Conservation (phyloP, 30 jellyfish, hydroid and myxozoan species). For the Hydra vulgaris region DNA sequence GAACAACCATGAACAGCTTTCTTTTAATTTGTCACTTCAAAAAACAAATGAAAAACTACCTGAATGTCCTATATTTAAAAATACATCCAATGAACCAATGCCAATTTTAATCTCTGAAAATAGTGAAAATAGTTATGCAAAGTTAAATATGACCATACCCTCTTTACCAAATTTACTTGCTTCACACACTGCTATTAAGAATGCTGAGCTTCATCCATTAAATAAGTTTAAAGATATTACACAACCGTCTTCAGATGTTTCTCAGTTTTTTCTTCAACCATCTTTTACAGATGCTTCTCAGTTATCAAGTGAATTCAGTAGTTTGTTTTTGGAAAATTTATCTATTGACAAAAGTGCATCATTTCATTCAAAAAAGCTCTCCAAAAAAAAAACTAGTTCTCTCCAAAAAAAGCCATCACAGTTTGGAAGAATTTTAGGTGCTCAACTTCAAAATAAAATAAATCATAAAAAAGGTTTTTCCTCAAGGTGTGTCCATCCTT, state of each 20-base stretch:
- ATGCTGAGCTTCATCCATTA: too few relatives aligned
- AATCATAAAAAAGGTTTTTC: not conserved
- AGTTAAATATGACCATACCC: too few relatives aligned
- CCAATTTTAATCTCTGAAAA: too few relatives aligned
- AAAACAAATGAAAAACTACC: not conserved
- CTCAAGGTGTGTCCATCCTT: not conserved
- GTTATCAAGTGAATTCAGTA: too few relatives aligned
- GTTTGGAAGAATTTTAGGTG: slow-evolving; percentile 8
- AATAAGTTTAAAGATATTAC: too few relatives aligned
- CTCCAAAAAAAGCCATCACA: slow-evolving; percentile 16
- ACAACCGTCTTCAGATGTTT: too few relatives aligned
- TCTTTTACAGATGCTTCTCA: too few relatives aligned
- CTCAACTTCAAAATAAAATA: not conserved
- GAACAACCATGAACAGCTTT: not conserved
- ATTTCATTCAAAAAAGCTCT: not conserved
- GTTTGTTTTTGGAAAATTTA: too few relatives aligned
- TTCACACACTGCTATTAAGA: too few relatives aligned
- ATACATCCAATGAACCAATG: not conserved
- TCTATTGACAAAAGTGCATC: not conserved
- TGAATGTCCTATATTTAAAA: not conserved
- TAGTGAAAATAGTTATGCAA: too few relatives aligned
- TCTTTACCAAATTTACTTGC: too few relatives aligned
- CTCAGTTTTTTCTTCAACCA: too few relatives aligned
- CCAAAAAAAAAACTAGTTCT: not conserved
- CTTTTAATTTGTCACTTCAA: not conserved